A percentile compares a stretch with the other conserved stretches of the same genome.
phyloP scores from a whole-genome alignment of 2,797 vertebrate genomes.

The Coendou prehensilis region DNA sequence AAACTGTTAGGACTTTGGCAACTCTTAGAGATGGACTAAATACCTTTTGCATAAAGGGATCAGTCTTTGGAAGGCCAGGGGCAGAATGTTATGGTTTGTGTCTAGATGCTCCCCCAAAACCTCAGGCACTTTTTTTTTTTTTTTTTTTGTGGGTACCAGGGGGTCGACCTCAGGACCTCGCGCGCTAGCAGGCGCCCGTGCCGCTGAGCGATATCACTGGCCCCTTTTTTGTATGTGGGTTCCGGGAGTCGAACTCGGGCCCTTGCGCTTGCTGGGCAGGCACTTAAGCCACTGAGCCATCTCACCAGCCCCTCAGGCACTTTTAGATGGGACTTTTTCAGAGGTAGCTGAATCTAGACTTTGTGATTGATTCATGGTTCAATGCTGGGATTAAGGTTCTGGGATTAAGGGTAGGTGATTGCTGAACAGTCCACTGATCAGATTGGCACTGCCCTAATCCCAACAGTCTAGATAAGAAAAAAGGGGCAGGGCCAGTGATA shows the following conservation, averaged over 20 bases:
- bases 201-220: no score
- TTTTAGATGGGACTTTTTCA: neutral
- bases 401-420: neutral
- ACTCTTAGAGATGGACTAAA: neutral
- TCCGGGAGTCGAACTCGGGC: no score
- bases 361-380: neutral
- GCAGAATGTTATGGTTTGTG: neutral
- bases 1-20: neutral
- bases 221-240: no score
- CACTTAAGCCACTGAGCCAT: no score
- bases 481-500: neutral
- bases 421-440: neutral
- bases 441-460: neutral
- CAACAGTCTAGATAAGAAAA: neutral
- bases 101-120: no score
- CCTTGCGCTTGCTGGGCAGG: no score
- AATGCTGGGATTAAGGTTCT: neutral
- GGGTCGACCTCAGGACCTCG: no score
- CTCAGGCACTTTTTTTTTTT: neutral
- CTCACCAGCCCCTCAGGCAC: no score
- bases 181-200: no score
- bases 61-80: neutral
- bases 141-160: no score
- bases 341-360: neutral
- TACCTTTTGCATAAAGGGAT: neutral